Conservation (phyloP, 2,797 vertebrate genomes). For the Pseudomugil tenellus region DNA sequence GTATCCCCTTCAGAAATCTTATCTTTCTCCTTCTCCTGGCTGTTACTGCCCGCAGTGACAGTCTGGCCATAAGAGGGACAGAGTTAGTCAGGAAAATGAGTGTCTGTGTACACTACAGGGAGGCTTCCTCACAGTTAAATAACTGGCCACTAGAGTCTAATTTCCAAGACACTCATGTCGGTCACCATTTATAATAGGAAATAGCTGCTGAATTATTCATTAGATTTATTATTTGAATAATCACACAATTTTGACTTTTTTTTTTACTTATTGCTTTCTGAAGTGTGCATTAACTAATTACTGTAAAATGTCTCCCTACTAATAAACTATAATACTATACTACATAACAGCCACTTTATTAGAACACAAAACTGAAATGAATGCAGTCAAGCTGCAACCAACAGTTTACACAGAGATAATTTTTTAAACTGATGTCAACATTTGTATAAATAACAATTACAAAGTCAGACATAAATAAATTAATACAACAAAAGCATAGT, state of each 20-base stretch:
- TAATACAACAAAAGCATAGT: neutral
- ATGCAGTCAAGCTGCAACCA: neutral
- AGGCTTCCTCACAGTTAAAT: neutral
- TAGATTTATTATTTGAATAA: constrained; percentile 5
- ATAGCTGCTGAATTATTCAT: constrained; percentile 2
- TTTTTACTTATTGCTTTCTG: neutral
- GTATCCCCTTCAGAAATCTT: constrained; percentile 83
- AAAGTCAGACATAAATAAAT: neutral
- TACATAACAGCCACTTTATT: neutral
- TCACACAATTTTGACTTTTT: constrained; percentile 1
- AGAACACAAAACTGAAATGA: neutral
- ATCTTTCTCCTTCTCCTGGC: constrained; percentile 87
- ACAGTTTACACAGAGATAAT: neutral
- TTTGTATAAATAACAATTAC: neutral
- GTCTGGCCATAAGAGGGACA: constrained; percentile 72
- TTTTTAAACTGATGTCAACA: neutral
- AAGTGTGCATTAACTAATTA: neutral
- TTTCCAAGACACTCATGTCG: neutral
- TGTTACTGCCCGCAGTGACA: constrained; percentile 85
- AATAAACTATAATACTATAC: neutral
- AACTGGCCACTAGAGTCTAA: constrained; percentile 11
- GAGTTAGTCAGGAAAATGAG: constrained; percentile 23
- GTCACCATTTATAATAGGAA: neutral
- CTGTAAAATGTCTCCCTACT: neutral
- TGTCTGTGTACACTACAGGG: neutral